These are phyloP conservation scores for Colinus virginianus DNA, from an alignment of 2,113 vertebrate genomes.

Conservation along the genomic window DNA sequence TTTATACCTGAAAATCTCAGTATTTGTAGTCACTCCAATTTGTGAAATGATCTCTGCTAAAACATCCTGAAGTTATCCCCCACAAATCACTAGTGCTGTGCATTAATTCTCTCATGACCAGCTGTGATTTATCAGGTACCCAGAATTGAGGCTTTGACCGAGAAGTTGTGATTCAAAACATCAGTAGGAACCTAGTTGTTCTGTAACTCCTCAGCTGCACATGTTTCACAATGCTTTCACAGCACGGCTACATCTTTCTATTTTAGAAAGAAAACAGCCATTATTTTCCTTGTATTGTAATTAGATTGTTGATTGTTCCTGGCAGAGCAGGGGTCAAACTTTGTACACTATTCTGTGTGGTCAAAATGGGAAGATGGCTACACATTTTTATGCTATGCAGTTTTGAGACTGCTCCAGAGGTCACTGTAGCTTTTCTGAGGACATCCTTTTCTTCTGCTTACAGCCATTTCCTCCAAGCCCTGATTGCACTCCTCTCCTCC, in stretches of 20 bases:
- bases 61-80: background rate
- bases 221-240: background rate
- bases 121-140: background rate
- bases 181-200: background rate
- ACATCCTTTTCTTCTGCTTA: background rate
- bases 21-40: background rate
- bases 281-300: background rate
- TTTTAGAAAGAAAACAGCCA: background rate
- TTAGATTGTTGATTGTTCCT: background rate
- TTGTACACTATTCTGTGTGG: background rate
- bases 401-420: background rate
- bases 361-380: background rate
- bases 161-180: background rate
- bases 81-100: background rate
- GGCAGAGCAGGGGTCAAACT: background rate
- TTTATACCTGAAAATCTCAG: background rate
- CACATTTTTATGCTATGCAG: background rate
- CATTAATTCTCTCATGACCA: background rate
- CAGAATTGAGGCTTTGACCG: background rate
- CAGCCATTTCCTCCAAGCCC: background rate
- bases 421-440: background rate
- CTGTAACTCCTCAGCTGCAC: background rate
- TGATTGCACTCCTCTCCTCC: background rate
- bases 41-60: background rate
- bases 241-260: background rate